These are phyloP conservation scores for Drosophila mulleri DNA, from an alignment of 2,888 invertebrate genomes.

Conservation along the genomic window DNA sequence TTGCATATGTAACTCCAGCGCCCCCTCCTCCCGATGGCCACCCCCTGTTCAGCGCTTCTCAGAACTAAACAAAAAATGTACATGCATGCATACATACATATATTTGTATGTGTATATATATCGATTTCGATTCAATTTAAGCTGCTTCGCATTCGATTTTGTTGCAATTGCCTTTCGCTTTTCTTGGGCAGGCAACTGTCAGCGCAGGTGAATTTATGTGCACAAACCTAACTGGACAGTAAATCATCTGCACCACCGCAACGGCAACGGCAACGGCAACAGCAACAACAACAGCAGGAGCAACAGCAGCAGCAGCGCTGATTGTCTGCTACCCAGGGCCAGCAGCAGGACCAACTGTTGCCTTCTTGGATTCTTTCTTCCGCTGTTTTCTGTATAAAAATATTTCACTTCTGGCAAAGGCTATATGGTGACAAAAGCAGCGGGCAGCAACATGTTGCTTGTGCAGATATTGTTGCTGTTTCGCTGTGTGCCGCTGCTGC, in stretches of 20 bases:
- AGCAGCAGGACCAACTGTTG: conserved; percentile 32
- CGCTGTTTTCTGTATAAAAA: conserved; percentile 20
- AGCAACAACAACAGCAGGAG: neutral
- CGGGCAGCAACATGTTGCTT: conserved; percentile 34
- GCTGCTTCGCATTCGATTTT: conserved; percentile 27
- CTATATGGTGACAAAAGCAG: conserved; percentile 55
- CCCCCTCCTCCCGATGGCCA: neutral
- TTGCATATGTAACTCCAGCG: conserved; percentile 48
- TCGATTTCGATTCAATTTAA: conserved; percentile 70
- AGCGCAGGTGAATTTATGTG: conserved; percentile 84
- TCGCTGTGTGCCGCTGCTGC: conserved; percentile 12
- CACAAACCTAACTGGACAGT: conserved; percentile 81
- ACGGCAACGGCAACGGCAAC: conserved; percentile 34
- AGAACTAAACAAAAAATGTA: conserved; percentile 54
- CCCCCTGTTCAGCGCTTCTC: conserved; percentile 39
- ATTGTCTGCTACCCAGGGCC: conserved; percentile 50
- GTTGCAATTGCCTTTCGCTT: conserved; percentile 70
- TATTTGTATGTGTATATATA: conserved; percentile 18
- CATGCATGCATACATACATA: conserved; percentile 5
- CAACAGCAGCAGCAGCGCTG: conserved; percentile 32
- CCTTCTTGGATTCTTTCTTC: conserved; percentile 12
- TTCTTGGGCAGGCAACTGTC: conserved; percentile 74
- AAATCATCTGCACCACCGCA: conserved; percentile 78
- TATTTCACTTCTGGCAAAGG: conserved; percentile 39
- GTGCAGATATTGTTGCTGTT: conserved; percentile 13